Conservation (phyloP, 2,113 vertebrate species). For the Dromaius novaehollandiae region DNA sequence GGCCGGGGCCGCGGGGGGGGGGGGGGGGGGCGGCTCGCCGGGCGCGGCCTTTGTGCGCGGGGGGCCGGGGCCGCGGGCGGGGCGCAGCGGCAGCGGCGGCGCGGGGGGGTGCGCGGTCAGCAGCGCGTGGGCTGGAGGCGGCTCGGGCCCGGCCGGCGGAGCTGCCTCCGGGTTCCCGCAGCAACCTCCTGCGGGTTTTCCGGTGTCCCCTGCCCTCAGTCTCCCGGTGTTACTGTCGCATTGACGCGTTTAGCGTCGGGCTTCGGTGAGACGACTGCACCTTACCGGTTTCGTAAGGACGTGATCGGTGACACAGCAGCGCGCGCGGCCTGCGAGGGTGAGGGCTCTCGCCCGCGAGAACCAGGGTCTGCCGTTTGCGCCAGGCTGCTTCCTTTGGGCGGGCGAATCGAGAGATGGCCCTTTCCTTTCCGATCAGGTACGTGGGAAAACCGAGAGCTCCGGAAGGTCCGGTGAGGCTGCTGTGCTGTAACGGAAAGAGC, state of each 20-base stretch:
- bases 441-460: background rate
- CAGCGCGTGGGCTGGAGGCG: no score
- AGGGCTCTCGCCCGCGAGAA: background rate
- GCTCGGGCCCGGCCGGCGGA: no score
- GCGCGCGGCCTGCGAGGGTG: rapidly evolving
- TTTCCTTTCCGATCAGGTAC: background rate
- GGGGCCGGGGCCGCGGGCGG: no score
- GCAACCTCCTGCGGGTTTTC: background rate
- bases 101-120: no score
- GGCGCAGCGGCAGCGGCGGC: background rate
- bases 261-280: rapidly evolving
- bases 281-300: rapidly evolving
- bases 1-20: constrained; percentile 58
- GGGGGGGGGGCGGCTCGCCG: no score
- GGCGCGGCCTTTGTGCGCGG: no score
- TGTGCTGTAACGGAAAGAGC: background rate
- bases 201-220: background rate
- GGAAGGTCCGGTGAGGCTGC: background rate
- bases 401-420: background rate
- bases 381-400: rapidly evolving
- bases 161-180: background rate
- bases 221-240: rapidly evolving
- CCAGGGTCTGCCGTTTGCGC: background rate
- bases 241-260: background rate
- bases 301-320: no score